Conservation (phyloP, 1,140 invertebrate species). For the Paraescarpia echinospica region DNA sequence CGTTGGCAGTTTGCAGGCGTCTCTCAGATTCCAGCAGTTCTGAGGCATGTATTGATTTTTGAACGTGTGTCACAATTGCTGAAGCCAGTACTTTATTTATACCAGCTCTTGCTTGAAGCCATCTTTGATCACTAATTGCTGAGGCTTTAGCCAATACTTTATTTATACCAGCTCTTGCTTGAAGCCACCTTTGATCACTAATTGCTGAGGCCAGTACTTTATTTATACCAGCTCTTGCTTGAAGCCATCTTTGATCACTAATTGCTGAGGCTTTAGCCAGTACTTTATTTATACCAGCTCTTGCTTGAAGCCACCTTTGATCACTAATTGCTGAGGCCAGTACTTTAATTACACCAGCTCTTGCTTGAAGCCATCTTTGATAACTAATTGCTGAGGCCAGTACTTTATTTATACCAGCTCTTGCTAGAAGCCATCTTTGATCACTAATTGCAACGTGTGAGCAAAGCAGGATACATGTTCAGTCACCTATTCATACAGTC, state of each 20-base stretch:
- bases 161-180: conserved; percentile 5
- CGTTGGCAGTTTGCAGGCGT: not conserved
- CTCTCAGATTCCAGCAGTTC: conserved; percentile 10
- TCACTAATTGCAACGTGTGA: not conserved
- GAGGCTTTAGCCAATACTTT: not conserved
- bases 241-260: not conserved
- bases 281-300: not conserved
- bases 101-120: too few species aligned
- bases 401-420: not conserved
- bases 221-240: not conserved
- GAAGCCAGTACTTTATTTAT: not conserved
- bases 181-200: too few species aligned
- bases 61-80: conserved; percentile 12
- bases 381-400: not conserved
- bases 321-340: not conserved
- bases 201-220: not conserved
- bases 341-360: not conserved
- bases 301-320: too few species aligned
- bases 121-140: not conserved
- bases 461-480: conserved; percentile 16
- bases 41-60: not conserved
- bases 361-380: too few species aligned
- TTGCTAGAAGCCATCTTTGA: too few species aligned
- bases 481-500: conserved; percentile 4
- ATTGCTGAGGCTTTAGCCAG: conserved; percentile 3